phyloP scores from a whole-genome alignment of 35 echinoderm and acorn worm species.

The Heliocidaris erythrogramma region DNA sequence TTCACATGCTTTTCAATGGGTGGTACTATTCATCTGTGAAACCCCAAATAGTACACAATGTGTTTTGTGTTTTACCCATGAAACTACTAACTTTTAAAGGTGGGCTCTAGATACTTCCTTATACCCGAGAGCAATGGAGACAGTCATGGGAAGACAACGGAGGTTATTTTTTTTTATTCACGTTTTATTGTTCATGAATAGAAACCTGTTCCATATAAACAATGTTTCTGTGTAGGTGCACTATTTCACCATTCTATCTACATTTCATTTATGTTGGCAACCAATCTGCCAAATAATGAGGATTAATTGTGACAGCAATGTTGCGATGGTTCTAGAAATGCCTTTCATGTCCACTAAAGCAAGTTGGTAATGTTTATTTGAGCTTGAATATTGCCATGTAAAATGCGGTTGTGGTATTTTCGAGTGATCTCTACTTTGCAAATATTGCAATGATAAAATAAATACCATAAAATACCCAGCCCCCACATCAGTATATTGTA shows the following conservation, averaged over 20 bases:
- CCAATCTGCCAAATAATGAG: not conserved
- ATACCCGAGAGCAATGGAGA: too few species aligned
- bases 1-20: not conserved
- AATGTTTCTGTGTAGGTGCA: too few species aligned
- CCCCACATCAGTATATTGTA: too few species aligned
- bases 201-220: too few species aligned
- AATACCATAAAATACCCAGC: too few species aligned
- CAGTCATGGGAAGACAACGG: too few species aligned
- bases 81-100: not conserved
- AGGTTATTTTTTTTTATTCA: too few species aligned
- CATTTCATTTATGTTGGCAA: too few species aligned
- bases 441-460: too few species aligned
- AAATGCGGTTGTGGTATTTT: not conserved
- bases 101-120: not conserved
- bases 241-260: too few species aligned
- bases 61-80: not conserved
- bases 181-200: too few species aligned
- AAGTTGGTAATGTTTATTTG: not conserved
- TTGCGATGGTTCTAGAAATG: not conserved
- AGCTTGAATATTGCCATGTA: not conserved
- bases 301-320: not conserved
- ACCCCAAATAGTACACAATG: not conserved
- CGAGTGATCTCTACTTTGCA: not conserved
- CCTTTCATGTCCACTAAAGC: not conserved
- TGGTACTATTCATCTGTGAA: not conserved